Base-by-base conservation (phyloP, 2,888 invertebrate genomes). In the Temnothorax rugatulus region DNA sequence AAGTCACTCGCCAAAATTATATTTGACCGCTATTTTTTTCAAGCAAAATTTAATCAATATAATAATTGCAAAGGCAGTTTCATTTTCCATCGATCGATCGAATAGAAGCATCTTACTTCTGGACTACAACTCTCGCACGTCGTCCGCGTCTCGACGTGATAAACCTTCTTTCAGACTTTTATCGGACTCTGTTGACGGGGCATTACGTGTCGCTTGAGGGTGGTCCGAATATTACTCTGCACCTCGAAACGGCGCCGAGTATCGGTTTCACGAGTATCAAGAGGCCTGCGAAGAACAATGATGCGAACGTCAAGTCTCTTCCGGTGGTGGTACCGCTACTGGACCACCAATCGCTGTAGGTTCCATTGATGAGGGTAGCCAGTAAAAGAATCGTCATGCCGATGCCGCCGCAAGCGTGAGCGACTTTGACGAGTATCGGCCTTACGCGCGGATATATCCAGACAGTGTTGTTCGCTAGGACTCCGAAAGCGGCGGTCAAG, bases 331-430 rank as follows among this genome's bases (percentile, higher is more conserved):
- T 92, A 0, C 88, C 89, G 81, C 75, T 13, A 15, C 0, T 1
- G 15, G 0, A 18, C 91, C 92, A 92, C 90, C 93, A 93, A 1
- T 4, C 13, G 15, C 83, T 88, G 79, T 94, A 94, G 0, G 92
- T 91, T 0, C 94, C 95, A 11, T 91, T 93, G 74, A 94, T 94
- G 4, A 93, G 66, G 0, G 93, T 88, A 0, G 93, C 93, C 3
- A 94, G 47, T 0, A 94, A 81, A 1, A 95, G 86, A 41, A 94
- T 91, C 50, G 90, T 90, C 8, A 91, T 83, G 4, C 82, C 59
- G 21, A 94, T 94, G 0, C 94, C 95, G 2, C 91, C 91, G 38
- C 91, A 91, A 1, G 92, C 93, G 81, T 95, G 95, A 9, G 90
- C 47, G 38, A 94, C 91, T 82, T 94, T 95, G 21, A 94, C 52